Evolutionary conservation across 2,888 invertebrate genomes (phyloP).

Genomic region (Cataglyphis altisquamis): DNA sequence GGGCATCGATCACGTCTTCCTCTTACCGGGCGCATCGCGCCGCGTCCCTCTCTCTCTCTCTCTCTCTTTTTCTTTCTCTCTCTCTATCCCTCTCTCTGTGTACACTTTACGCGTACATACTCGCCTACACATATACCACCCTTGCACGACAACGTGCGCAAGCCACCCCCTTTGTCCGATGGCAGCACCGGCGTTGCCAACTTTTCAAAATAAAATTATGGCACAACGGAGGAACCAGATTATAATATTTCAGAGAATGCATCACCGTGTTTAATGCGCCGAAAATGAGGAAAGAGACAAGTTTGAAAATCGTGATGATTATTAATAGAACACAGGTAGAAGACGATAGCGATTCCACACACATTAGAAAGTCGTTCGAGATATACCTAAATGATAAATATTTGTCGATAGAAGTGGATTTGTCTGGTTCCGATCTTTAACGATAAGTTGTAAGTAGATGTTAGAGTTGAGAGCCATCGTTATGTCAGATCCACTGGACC

Average conservation of each 20-base stretch:
- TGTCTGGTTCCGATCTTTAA: neutral
- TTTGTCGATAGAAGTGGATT: neutral
- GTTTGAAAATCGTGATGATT: neutral
- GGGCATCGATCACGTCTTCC: slow-evolving; percentile 86
- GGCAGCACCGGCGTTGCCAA: slow-evolving; percentile 44
- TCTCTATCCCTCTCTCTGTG: slow-evolving; percentile 51
- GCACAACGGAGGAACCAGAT: slow-evolving; percentile 15
- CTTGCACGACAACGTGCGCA: slow-evolving; percentile 49
- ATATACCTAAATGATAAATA: neutral
- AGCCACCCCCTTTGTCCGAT: slow-evolving; percentile 17
- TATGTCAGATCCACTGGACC: neutral
- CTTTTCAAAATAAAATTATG: slow-evolving; percentile 32
- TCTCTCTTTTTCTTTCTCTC: slow-evolving; percentile 33
- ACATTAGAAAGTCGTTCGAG: neutral
- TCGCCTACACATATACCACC: slow-evolving; percentile 53
- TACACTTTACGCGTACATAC: slow-evolving; percentile 62
- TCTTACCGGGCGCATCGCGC: slow-evolving; percentile 78
- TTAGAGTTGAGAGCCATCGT: slow-evolving; percentile 20
- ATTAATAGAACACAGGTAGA: neutral
- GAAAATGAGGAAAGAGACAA: neutral
- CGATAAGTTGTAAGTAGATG: neutral
- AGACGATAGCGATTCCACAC: neutral
- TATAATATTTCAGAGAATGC: slow-evolving; percentile 10
- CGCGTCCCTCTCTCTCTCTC: slow-evolving; percentile 53
- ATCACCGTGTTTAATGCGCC: neutral